These are phyloP conservation scores for Indicator indicator DNA, from an alignment of 2,113 vertebrate genomes.

Conservation along the genomic window DNA sequence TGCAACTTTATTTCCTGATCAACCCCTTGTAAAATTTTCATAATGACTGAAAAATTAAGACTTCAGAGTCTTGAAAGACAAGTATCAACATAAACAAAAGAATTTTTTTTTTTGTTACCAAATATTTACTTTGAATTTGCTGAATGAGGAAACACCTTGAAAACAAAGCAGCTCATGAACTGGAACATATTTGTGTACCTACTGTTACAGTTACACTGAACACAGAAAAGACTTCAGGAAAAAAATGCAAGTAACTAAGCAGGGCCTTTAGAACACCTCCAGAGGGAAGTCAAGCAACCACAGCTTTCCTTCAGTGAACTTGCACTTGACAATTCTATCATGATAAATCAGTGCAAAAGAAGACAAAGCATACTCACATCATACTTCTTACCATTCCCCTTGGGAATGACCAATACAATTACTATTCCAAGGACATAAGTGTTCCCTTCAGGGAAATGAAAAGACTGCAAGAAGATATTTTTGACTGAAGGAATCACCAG, in stretches of 20 bases:
- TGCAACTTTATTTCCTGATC: neutral
- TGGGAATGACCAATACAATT: neutral
- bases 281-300: neutral
- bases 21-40: neutral
- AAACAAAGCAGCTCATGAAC: neutral
- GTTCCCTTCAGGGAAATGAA: neutral
- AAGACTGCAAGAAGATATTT: neutral
- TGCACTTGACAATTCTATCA: neutral
- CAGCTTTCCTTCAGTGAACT: neutral
- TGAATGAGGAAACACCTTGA: neutral
- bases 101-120: neutral
- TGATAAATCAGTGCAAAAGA: neutral
- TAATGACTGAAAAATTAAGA: neutral
- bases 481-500: neutral
- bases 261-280: neutral
- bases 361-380: accelerated
- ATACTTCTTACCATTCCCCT: neutral
- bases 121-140: neutral
- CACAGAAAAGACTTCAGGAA: neutral
- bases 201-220: neutral
- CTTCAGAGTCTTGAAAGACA: neutral
- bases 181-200: neutral
- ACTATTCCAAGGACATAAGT: neutral
- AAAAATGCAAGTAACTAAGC: neutral
- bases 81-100: neutral